phyloP scores from a whole-genome alignment of 2,888 invertebrate genomes.

The Liopterus haemorrhoidalis region DNA sequence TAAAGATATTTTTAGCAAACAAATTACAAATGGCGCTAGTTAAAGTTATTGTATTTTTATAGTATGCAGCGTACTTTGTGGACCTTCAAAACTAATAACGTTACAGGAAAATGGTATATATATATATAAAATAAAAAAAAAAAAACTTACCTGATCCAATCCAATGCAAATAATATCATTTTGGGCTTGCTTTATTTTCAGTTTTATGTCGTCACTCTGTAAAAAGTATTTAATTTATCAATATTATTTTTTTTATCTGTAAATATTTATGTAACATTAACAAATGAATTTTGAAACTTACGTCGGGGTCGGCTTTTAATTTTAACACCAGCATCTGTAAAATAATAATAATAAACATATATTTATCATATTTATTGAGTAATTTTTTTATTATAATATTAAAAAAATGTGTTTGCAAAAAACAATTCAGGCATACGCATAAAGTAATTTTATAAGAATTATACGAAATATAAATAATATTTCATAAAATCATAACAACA shows the following conservation, averaged over 20 bases:
- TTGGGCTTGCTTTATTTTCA: slow-evolving; percentile 41
- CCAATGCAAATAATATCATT: slow-evolving; percentile 42
- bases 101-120: slow-evolving; percentile 16
- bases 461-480: not conserved
- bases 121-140: slow-evolving; percentile 9
- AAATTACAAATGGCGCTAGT: not conserved
- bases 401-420: no score
- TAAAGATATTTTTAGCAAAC: not conserved
- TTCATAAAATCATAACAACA: not conserved
- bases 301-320: slow-evolving; percentile 39
- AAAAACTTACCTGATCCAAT: slow-evolving; percentile 41
- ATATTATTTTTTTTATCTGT: no score
- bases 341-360: slow-evolving; percentile 28
- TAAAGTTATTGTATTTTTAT: not conserved
- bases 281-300: slow-evolving; percentile 34
- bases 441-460: no score
- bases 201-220: slow-evolving; percentile 40
- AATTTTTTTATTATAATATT: no score
- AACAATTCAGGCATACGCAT: no score
- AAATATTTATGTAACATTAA: slow-evolving; percentile 8
- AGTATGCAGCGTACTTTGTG: slow-evolving; percentile 15
- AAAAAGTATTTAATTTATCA: slow-evolving; percentile 19
- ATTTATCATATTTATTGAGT: not conserved
- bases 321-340: slow-evolving; percentile 40
- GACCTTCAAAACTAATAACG: slow-evolving; percentile 20